Evolutionary conservation across 2,888 invertebrate genomes (phyloP).

Genomic region (Sipha maydis): DNA sequence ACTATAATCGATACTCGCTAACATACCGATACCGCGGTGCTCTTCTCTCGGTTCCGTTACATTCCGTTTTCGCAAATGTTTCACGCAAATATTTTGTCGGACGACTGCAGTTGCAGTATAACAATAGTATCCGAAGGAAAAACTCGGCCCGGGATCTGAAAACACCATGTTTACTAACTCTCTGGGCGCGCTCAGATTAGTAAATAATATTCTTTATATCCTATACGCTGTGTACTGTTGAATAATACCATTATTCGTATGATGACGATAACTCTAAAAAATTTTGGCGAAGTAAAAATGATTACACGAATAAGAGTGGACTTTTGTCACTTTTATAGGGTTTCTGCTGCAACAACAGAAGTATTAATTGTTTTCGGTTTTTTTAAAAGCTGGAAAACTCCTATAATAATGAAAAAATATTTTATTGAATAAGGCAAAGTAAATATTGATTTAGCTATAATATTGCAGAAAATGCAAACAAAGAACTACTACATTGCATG

Average conservation of each 20-base stretch:
- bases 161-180: no score
- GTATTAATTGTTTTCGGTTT: background rate
- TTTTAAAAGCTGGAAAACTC: background rate
- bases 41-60: background rate
- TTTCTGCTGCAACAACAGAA: no score
- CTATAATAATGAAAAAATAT: background rate
- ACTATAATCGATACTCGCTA: background rate
- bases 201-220: no score
- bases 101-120: background rate
- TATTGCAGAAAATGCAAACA: background rate
- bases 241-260: no score
- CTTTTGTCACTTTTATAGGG: no score
- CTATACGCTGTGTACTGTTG: no score
- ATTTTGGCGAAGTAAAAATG: no score
- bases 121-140: no score
- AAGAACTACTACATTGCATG: background rate
- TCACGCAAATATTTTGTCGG: background rate
- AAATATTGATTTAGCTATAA: constrained; percentile 25
- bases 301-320: no score
- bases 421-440: background rate
- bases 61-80: background rate
- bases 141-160: no score
- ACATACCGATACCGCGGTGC: background rate
- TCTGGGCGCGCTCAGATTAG: no score
- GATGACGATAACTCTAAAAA: no score